These are phyloP conservation scores for Syrphus vitripennis DNA, from an alignment of 2,888 invertebrate species.

Conservation along the genomic window DNA sequence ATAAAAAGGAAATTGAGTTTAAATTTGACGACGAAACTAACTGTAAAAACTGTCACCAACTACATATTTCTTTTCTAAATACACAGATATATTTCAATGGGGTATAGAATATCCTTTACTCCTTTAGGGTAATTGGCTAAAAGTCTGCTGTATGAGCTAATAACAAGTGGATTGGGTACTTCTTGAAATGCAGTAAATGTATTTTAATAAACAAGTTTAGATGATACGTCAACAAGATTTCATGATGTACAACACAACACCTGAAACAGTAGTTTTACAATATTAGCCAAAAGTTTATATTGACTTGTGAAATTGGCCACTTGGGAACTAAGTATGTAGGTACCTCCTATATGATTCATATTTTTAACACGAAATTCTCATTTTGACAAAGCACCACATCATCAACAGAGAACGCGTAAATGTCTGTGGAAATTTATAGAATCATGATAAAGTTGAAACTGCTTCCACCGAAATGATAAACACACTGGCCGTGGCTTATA, in stretches of 20 bases:
- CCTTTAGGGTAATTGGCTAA: background rate
- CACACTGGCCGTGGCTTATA: background rate
- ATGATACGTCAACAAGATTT: background rate
- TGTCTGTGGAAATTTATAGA: constrained; percentile 50
- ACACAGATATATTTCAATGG: background rate
- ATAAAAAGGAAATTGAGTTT: constrained; percentile 60
- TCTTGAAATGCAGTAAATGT: background rate
- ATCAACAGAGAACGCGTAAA: constrained; percentile 47
- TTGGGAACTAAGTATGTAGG: background rate
- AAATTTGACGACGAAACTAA: constrained; percentile 5
- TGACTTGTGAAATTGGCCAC: constrained; percentile 30
- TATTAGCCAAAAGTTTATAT: constrained; percentile 32
- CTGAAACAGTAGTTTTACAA: constrained; percentile 17
- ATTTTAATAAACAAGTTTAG: background rate
- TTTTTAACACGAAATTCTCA: constrained; percentile 54
- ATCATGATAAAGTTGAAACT: constrained; percentile 67
- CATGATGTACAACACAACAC: background rate
- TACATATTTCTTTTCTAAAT: background rate
- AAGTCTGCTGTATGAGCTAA: background rate
- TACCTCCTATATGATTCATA: constrained; percentile 14
- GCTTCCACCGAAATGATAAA: constrained; percentile 40
- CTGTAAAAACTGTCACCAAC: constrained; percentile 58
- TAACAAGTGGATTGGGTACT: background rate
- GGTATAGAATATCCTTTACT: background rate
- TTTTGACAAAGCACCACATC: constrained; percentile 36